phyloP scores from a whole-genome alignment of 2,888 invertebrate genomes.

The Craniophora ligustri region DNA sequence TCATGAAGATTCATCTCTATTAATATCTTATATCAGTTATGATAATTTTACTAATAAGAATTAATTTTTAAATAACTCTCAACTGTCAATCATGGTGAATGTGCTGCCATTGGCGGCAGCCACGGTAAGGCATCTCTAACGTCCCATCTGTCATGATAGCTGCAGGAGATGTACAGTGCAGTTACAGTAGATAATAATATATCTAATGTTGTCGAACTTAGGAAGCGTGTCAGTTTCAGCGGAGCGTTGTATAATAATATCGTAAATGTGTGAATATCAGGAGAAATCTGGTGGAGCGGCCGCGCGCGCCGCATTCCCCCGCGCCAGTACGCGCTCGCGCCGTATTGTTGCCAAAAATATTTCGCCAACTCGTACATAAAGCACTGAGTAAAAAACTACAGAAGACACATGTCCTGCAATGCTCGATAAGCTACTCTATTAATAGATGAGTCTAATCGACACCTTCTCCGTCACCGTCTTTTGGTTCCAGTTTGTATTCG shows the following conservation, averaged over 20 bases:
- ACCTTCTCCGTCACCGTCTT: background rate
- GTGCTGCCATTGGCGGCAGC: too few relatives aligned
- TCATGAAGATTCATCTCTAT: constrained; percentile 9
- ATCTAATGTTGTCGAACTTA: constrained; percentile 7
- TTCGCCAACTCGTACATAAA: constrained; percentile 21
- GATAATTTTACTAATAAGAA: too few relatives aligned
- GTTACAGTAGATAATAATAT: background rate
- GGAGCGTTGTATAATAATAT: constrained; percentile 52
- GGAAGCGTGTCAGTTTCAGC: constrained; percentile 47
- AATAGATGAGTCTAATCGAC: too few relatives aligned
- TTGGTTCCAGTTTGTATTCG: background rate
- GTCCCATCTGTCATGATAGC: too few relatives aligned
- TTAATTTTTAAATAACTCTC: too few relatives aligned
- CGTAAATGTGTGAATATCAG: constrained; percentile 45
- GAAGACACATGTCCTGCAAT: constrained; percentile 10
- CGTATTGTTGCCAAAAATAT: constrained; percentile 62
- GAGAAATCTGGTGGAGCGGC: constrained; percentile 50
- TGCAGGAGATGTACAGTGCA: too few relatives aligned
- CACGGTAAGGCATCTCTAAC: too few relatives aligned
- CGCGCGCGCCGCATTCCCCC: constrained; percentile 50
- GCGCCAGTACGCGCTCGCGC: constrained; percentile 28
- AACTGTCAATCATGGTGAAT: too few relatives aligned
- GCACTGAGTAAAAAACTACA: constrained; percentile 1
- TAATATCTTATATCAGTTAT: too few relatives aligned
- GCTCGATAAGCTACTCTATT: background rate